Base-by-base conservation (phyloP, 2,113 vertebrate species). In the Gasterosteus aculeatus region DNA sequence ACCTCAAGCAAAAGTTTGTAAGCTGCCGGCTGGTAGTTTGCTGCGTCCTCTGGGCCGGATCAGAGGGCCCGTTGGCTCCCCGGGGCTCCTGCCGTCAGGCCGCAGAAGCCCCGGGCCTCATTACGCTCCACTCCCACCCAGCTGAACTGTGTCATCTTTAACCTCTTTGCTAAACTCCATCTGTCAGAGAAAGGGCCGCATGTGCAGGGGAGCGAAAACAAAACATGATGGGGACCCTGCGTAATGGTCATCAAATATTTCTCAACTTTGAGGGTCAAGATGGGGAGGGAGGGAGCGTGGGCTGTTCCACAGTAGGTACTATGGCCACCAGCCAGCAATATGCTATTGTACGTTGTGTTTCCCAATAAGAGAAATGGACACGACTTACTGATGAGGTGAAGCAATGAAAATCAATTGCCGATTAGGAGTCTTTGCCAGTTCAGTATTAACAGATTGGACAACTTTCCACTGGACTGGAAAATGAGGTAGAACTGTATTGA, bases 91-190 rank as follows among this genome's bases (percentile, higher is more conserved):
- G 80, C 78, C 66, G 62, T 81, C 69, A 66, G 66, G 77, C 84
- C 70, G 10, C 31, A 81, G 83, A 86, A 84, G 75, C 78, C 73
- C 79, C 49, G 11, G 26, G 77, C 66, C 79, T 86, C 87, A 76
- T 87, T 85, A 76, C 76, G 85, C 70, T 79, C 41, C 70, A 81
- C 85, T 89, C 85, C 90, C 79, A 88, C 86, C 89, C 88, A 90
- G 89, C 83, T 88, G 71, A 91, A 85, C 68, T 85, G 83, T 83
- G 73, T 93, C 89, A 94, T 87, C 78, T 90, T 93, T 90, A 92
- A 92, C 90, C 86, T 89, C 76, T 51, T 75, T 77, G 76, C 90
- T 90, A 90, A 75, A 62, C 78, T 75, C 80, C 64, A 78, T 91
- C 82, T 85, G 89, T 84, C 87, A 91, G 83, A 88, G 82, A 85